Evolutionary conservation across 2,888 invertebrate genomes (phyloP).

Genomic region (Diogma glabrata): DNA sequence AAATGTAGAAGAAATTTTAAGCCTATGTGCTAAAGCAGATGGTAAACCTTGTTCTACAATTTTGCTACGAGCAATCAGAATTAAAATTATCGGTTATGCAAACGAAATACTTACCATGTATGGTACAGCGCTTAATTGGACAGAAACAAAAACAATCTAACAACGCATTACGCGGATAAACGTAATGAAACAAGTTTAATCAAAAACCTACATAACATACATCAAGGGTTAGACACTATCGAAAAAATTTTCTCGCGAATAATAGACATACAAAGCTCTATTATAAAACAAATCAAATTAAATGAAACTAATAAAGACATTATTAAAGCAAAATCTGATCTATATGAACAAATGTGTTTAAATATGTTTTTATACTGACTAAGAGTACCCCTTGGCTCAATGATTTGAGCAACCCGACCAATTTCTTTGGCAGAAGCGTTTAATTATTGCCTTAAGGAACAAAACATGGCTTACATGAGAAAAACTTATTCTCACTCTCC

Average conservation of each 20-base stretch:
- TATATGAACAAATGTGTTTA: background rate
- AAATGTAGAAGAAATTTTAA: conserved; percentile 17
- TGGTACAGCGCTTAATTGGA: conserved; percentile 17
- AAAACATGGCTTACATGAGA: too few relatives aligned
- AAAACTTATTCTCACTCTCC: too few relatives aligned
- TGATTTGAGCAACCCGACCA: background rate
- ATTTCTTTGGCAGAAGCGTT: background rate
- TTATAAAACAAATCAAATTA: background rate
- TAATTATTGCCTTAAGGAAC: background rate
- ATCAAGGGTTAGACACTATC: conserved; percentile 14
- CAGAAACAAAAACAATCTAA: conserved; percentile 17
- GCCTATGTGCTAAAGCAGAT: conserved; percentile 10
- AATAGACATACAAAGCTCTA: background rate
- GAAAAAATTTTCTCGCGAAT: background rate
- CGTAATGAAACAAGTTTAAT: conserved; percentile 19
- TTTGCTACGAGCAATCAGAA: background rate
- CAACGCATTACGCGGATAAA: too few relatives aligned
- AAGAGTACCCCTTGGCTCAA: background rate
- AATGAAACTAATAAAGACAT: background rate
- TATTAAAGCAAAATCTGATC: background rate
- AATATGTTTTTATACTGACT: background rate
- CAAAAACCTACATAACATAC: conserved; percentile 16
- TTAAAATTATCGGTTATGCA: too few relatives aligned
- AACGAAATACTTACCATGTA: conserved; percentile 18
- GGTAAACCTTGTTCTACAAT: conserved; percentile 11